phyloP scores from a whole-genome alignment of 2,888 invertebrate genomes.

The Drosophila differens region DNA sequence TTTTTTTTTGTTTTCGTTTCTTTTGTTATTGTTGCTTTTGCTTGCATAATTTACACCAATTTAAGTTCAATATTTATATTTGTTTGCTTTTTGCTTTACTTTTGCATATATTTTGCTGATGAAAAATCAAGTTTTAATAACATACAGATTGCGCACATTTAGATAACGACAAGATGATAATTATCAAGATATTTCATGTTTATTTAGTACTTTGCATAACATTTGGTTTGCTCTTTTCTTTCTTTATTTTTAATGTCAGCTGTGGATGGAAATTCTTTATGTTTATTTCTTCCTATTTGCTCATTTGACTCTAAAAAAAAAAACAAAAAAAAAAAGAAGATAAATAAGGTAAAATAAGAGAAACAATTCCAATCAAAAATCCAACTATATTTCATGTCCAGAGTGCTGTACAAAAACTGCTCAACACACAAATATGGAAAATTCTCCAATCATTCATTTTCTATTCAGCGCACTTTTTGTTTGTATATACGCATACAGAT shows the following conservation, averaged over 20 bases:
- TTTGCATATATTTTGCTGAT: conserved; percentile 49
- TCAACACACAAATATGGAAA: conserved; percentile 3
- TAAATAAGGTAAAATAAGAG: neutral
- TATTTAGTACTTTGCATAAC: conserved; percentile 22
- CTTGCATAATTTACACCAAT: conserved; percentile 73
- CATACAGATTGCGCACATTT: conserved; percentile 55
- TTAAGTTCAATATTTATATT: conserved; percentile 54
- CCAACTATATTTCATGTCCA: conserved; percentile 18
- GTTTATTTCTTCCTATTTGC: conserved; percentile 6
- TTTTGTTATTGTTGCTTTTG: conserved; percentile 18
- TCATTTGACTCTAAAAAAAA: conserved; percentile 26
- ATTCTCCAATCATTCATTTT: neutral
- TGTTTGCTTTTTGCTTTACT: conserved; percentile 24
- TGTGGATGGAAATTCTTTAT: conserved; percentile 47
- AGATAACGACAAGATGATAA: conserved; percentile 60
- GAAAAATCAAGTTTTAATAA: conserved; percentile 45
- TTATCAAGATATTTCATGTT: conserved; percentile 41
- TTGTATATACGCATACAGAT: neutral
- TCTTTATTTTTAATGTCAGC: conserved; percentile 18
- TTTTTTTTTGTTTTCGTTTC: conserved; percentile 10
- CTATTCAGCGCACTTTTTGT: neutral
- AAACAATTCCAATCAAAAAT: conserved; percentile 31
- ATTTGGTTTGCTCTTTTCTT: conserved; percentile 18
- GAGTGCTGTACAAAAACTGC: neutral
- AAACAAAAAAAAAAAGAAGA: neutral